phyloP scores from a whole-genome alignment of 2,797 vertebrate genomes.

The Gallirallus australis region DNA sequence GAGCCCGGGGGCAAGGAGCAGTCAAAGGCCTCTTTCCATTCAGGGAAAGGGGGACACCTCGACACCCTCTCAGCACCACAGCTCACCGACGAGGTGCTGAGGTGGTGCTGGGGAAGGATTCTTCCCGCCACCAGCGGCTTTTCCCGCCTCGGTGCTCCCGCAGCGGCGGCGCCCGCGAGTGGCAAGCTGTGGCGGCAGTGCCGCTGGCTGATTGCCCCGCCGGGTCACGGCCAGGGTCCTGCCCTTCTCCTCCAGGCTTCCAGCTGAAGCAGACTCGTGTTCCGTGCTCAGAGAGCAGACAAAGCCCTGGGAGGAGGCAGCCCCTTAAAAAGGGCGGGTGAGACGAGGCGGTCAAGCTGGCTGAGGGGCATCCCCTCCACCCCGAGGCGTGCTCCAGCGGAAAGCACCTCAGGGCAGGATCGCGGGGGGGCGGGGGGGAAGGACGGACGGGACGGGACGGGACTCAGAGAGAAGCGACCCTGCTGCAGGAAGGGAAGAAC shows the following conservation, averaged over 20 bases:
- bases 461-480: neutral
- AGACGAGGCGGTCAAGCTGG: neutral
- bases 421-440: too few species aligned
- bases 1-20: neutral
- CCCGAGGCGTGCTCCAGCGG: neutral
- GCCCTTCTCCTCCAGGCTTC: neutral
- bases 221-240: accelerated
- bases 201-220: accelerated
- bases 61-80: accelerated
- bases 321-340: neutral
- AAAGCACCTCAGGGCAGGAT: neutral
- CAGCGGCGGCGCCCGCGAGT: accelerated
- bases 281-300: neutral
- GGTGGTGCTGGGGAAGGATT: accelerated
- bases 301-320: neutral
- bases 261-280: accelerated
- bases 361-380: accelerated
- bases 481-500: neutral
- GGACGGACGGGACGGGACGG: too few species aligned
- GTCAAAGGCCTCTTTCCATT: neutral
- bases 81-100: accelerated
- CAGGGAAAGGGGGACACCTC: accelerated
- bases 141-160: neutral
- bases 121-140: neutral
- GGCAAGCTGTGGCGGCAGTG: neutral